Conservation (phyloP, 2,113 vertebrate species). For the Rhinogobius similis region DNA sequence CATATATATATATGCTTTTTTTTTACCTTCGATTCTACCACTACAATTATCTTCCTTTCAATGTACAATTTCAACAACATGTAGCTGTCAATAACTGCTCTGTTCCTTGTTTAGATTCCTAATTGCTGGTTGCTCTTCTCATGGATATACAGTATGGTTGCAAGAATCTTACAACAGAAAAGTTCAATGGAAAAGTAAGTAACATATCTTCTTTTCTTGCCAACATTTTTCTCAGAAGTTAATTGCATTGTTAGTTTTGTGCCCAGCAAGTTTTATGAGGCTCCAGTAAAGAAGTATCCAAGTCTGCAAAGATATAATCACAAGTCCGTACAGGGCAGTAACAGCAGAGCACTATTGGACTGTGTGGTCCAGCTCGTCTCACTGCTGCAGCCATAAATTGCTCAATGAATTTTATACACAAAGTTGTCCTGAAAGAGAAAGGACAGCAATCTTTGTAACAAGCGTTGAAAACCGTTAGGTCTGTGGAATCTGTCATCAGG, state of each 20-base stretch:
- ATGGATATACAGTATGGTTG: too few species aligned
- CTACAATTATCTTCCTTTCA: neutral
- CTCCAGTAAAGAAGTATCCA: neutral
- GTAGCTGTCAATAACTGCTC: neutral
- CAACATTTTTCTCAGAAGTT: neutral
- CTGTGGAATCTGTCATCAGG: neutral
- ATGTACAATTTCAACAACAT: neutral
- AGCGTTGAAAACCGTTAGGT: neutral
- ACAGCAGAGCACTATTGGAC: conserved; percentile 16
- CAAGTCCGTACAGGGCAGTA: conserved; percentile 2
- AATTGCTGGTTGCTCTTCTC: neutral
- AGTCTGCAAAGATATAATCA: conserved; percentile 18
- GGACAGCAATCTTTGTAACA: neutral
- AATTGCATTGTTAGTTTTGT: neutral
- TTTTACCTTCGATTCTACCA: neutral
- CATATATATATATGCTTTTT: too few species aligned
- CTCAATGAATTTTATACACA: conserved; percentile 35
- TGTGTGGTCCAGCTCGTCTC: conserved; percentile 2
- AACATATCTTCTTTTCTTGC: neutral
- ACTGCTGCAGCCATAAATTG: conserved; percentile 17
- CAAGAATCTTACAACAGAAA: neutral
- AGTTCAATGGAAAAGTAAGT: neutral
- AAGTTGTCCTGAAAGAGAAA: conserved; percentile 18
- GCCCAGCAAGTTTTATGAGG: neutral
- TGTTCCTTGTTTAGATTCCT: neutral